These are phyloP conservation scores for Peromyscus maniculatus DNA, from an alignment of 2,113 vertebrate species.

Conservation along the genomic window DNA sequence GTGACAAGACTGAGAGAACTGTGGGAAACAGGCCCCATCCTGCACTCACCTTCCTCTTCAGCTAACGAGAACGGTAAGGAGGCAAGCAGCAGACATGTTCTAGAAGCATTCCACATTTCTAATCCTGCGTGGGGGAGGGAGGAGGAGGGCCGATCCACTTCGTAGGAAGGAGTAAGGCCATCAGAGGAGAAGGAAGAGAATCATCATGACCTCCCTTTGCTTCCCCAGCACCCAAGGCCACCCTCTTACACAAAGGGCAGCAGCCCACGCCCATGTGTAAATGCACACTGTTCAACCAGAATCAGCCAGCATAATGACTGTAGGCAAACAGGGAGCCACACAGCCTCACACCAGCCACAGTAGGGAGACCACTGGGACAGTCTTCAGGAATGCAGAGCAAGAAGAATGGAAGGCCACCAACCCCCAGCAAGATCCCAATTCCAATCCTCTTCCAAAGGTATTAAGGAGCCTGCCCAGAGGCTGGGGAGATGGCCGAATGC, in stretches of 20 bases:
- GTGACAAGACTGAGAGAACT: neutral
- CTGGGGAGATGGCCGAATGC: neutral
- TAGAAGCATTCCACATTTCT: neutral
- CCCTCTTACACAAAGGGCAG: neutral
- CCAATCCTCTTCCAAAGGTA: neutral
- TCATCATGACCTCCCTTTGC: too few relatives aligned
- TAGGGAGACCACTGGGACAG: neutral
- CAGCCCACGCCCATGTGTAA: neutral
- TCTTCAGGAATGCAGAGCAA: neutral
- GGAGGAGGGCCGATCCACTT: too few relatives aligned
- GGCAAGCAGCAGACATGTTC: neutral
- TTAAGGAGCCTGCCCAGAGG: neutral
- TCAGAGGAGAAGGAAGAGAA: neutral
- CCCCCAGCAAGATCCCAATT: neutral
- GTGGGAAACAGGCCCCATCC: neutral
- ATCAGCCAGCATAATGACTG: neutral
- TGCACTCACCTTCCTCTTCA: neutral
- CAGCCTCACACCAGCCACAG: neutral
- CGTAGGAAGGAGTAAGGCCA: neutral
- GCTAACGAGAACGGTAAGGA: neutral
- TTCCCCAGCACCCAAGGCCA: neutral
- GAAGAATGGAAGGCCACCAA: neutral
- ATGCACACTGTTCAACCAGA: neutral
- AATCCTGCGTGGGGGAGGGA: neutral
- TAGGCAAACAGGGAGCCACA: neutral